A percentile compares a stretch with the other conserved stretches of the same genome.
Conservation (phyloP, 1,140 invertebrate species). For the Macrocentrus cingulum region DNA sequence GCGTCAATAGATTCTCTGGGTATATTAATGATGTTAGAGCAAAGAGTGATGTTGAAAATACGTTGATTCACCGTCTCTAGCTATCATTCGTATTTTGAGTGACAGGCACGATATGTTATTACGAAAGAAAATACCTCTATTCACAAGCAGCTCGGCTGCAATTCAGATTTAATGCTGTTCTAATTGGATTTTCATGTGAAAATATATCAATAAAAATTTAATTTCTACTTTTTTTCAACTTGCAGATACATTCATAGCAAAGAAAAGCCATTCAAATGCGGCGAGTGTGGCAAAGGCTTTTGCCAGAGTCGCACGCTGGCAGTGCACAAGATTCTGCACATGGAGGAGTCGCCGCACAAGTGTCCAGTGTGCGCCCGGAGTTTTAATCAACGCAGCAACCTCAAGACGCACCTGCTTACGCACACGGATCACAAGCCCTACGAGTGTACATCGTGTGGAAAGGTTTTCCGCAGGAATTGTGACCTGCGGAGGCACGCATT, state of each 20-base stretch:
- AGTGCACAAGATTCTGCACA: constrained; percentile 89
- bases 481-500: constrained; percentile 81
- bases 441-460: constrained; percentile 87
- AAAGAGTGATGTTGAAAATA: too few species aligned
- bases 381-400: constrained; percentile 89
- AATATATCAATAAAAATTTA: background rate
- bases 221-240: constrained; percentile 37
- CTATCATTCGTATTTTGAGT: too few species aligned
- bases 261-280: constrained; percentile 96
- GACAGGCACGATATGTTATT: too few species aligned
- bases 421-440: constrained; percentile 95
- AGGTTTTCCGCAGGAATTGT: constrained; percentile 84
- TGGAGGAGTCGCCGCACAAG: constrained; percentile 91
- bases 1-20: background rate
- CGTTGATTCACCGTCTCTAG: too few species aligned
- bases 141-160: too few species aligned
- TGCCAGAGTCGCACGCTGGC: constrained; percentile 92
- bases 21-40: too few species aligned
- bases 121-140: too few species aligned
- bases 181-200: background rate
- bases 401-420: constrained; percentile 91
- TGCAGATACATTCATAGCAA: constrained; percentile 95
- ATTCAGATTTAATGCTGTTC: too few species aligned
- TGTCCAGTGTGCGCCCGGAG: constrained; percentile 85
- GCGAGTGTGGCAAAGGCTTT: constrained; percentile 94